Conservation (phyloP, 2,797 vertebrate species). For the Parotocinclus haroldoi region DNA sequence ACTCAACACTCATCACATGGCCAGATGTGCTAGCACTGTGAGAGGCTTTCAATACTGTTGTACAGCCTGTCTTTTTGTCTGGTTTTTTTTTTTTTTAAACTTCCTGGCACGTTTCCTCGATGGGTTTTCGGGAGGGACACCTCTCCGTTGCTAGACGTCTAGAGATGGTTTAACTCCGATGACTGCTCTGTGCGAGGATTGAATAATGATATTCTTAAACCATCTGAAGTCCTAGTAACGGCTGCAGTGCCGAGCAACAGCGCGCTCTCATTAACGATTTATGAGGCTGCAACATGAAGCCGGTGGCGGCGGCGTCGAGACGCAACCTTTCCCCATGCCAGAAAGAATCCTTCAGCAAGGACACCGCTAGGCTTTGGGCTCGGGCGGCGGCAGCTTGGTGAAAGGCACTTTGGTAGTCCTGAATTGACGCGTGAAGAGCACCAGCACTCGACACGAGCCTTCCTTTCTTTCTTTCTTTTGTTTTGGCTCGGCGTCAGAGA, state of each 20-base stretch:
- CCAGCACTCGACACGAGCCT: too few species aligned
- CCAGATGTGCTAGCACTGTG: too few species aligned
- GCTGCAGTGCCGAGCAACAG: background rate
- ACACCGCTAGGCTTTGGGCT: too few species aligned
- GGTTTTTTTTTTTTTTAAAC: too few species aligned
- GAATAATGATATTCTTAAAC: conserved; percentile 1
- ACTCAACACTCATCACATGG: background rate
- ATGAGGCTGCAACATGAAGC: background rate
- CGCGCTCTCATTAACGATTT: background rate
- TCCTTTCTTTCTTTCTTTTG: background rate
- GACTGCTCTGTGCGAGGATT: background rate
- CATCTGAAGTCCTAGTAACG: conserved; percentile 6
- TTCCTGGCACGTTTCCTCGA: background rate
- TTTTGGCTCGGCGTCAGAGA: background rate
- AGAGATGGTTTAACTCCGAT: background rate
- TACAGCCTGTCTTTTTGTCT: background rate
- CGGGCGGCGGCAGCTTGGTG: too few species aligned
- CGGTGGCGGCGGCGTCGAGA: background rate
- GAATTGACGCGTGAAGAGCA: too few species aligned
- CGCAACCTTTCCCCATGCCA: background rate
- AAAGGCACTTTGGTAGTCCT: too few species aligned
- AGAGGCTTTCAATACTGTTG: too few species aligned
- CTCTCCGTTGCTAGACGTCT: background rate
- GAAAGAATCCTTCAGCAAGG: too few species aligned
- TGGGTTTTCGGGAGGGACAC: background rate